A percentile compares a stretch with the other conserved stretches of the same genome.
phyloP scores from a whole-genome alignment of 2,888 invertebrate species.

The Oscheius sp. region DNA sequence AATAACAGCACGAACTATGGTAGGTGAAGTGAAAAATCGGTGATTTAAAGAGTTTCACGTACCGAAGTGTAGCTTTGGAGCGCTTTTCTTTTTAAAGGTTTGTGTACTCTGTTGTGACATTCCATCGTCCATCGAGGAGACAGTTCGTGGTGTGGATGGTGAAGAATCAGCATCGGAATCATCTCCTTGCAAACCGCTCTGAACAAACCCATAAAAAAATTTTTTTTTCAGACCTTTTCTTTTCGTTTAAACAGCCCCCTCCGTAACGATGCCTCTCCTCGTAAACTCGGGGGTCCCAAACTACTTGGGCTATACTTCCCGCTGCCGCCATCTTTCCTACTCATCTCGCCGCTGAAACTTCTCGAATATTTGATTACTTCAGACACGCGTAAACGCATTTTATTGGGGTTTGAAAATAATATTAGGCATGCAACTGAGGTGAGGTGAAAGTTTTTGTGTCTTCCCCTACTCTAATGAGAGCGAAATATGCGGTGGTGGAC shows the following conservation, averaged over 20 bases:
- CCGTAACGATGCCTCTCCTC: conserved; percentile 61
- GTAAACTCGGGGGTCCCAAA: conserved; percentile 30
- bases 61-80: conserved; percentile 73
- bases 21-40: neutral
- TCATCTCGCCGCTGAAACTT: conserved; percentile 26
- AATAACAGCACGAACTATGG: too few species aligned
- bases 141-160: conserved; percentile 66
- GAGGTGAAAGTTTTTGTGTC: conserved; percentile 18
- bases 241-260: conserved; percentile 68
- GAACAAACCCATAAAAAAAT: neutral
- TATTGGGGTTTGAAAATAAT: conserved; percentile 14
- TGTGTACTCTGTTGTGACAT: conserved; percentile 39
- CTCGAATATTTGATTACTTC: neutral
- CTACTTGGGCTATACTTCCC: conserved; percentile 43
- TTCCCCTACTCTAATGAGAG: conserved; percentile 32
- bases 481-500: conserved; percentile 27
- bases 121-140: conserved; percentile 59
- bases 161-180: conserved; percentile 65
- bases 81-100: conserved; percentile 70
- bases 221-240: conserved; percentile 43
- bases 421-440: conserved; percentile 10
- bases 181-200: conserved; percentile 43
- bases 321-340: conserved; percentile 41
- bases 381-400: neutral
- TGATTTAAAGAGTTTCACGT: conserved; percentile 18